Evolutionary conservation across 2,797 vertebrate species (phyloP).

Genomic region (Clarias laeviceps): DNA sequence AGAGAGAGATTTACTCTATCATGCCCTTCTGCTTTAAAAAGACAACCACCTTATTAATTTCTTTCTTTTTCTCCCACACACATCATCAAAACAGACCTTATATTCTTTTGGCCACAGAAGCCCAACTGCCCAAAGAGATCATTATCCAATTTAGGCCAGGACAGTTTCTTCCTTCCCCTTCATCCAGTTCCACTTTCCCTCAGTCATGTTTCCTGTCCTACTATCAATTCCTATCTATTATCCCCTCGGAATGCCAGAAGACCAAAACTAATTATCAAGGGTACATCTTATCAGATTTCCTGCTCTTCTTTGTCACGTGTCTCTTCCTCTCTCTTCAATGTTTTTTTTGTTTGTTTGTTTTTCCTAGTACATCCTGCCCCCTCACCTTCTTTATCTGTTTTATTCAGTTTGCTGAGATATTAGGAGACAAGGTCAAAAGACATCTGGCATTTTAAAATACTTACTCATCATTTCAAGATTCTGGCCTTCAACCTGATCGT

Average conservation of each 20-base stretch:
- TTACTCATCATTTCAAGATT: constrained; percentile 59
- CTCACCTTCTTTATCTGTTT: constrained; percentile 47
- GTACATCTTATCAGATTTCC: constrained; percentile 58
- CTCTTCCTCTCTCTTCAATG: constrained; percentile 51
- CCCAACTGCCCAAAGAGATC: constrained; percentile 63
- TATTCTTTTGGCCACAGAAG: constrained; percentile 58
- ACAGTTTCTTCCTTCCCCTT: constrained; percentile 50
- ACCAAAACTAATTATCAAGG: constrained; percentile 64
- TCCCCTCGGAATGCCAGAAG: constrained; percentile 63
- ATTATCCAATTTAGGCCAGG: constrained; percentile 69
- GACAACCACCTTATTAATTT: constrained; percentile 31
- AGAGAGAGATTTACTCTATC: not conserved
- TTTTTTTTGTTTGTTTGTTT: not conserved
- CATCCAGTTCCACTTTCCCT: constrained; percentile 48
- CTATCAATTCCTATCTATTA: constrained; percentile 62
- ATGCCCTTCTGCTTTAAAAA: constrained; percentile 1
- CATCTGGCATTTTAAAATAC: constrained; percentile 70
- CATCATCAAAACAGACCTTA: constrained; percentile 60
- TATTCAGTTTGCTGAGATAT: constrained; percentile 69
- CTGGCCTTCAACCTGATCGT: constrained; percentile 35
- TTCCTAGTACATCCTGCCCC: constrained; percentile 43
- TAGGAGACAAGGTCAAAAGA: constrained; percentile 74
- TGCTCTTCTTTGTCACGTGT: constrained; percentile 56
- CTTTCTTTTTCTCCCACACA: constrained; percentile 43
- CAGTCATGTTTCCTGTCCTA: constrained; percentile 62